Evolutionary conservation across 2,113 vertebrate genomes (phyloP).

Genomic region (Callospermophilus lateralis): DNA sequence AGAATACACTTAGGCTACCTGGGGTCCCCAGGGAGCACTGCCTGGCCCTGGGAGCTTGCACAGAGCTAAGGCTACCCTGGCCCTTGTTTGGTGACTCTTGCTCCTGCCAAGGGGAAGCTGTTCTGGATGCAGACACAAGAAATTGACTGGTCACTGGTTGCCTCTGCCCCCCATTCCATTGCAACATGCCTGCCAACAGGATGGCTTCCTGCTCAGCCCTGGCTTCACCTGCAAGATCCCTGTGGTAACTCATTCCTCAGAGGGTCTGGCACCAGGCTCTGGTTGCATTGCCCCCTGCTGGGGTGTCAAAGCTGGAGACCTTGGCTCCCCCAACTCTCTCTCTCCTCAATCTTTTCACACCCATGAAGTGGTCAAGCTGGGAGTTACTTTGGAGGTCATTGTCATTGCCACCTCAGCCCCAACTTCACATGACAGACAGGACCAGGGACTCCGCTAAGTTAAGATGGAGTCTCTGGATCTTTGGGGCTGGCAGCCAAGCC

Average conservation of each 20-base stretch:
- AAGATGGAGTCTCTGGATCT: neutral
- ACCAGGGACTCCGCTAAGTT: slow-evolving; percentile 29
- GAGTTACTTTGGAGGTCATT: neutral
- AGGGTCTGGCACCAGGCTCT: neutral
- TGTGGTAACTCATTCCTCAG: slow-evolving; percentile 24
- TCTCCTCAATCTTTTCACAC: neutral
- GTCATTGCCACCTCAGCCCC: neutral
- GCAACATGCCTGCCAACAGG: neutral
- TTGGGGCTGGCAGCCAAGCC: neutral
- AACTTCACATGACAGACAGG: neutral
- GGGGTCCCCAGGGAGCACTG: neutral
- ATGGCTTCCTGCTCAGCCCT: neutral
- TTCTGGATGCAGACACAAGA: neutral
- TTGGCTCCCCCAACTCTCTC: neutral
- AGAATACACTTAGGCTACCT: neutral
- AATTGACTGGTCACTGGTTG: neutral
- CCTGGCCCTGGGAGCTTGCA: neutral
- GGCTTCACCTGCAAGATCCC: neutral
- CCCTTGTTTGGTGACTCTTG: slow-evolving; percentile 45
- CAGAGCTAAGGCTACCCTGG: neutral
- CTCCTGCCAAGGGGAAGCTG: slow-evolving; percentile 61
- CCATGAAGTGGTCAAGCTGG: neutral
- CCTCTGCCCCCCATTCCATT: neutral
- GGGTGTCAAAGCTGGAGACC: neutral
- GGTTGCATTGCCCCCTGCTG: neutral